phyloP scores from a whole-genome alignment of 2,797 vertebrate genomes.

The Hyperoplus immaculatus region DNA sequence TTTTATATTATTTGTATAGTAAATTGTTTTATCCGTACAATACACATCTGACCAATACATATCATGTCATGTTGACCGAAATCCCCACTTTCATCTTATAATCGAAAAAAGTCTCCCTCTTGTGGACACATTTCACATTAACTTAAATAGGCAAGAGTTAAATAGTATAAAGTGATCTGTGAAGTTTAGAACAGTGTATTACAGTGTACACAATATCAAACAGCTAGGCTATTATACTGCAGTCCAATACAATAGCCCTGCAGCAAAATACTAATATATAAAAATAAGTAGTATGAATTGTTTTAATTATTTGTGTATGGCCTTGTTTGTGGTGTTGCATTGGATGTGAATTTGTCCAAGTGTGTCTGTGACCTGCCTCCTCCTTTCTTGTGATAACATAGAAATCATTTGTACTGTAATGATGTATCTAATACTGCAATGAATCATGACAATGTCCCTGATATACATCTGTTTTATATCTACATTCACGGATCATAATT shows the following conservation, averaged over 20 bases:
- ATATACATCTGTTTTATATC: too few species aligned
- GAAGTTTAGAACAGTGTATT: background rate
- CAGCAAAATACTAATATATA: background rate
- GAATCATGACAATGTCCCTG: background rate
- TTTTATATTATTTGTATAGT: slow-evolving; percentile 4
- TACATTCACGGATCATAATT: background rate
- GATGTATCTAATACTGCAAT: background rate
- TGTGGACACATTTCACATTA: slow-evolving; percentile 43
- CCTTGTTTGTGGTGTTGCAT: background rate
- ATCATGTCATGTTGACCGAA: slow-evolving; percentile 23
- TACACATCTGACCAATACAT: slow-evolving; percentile 8
- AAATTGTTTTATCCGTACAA: background rate
- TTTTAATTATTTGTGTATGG: background rate
- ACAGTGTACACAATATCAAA: background rate
- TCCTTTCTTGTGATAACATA: background rate
- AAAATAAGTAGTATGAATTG: background rate
- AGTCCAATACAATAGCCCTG: background rate
- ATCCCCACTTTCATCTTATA: background rate
- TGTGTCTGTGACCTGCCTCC: background rate
- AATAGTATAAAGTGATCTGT: background rate
- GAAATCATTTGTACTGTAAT: background rate
- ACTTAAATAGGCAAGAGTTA: background rate
- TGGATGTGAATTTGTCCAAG: background rate
- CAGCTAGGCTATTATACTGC: background rate
- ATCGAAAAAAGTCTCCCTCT: slow-evolving; percentile 45